A percentile compares a stretch with the other conserved stretches of the same genome.
These are phyloP conservation scores for Thripadectes ignobilis DNA, from an alignment of 2,797 vertebrate species.

Conservation along the genomic window DNA sequence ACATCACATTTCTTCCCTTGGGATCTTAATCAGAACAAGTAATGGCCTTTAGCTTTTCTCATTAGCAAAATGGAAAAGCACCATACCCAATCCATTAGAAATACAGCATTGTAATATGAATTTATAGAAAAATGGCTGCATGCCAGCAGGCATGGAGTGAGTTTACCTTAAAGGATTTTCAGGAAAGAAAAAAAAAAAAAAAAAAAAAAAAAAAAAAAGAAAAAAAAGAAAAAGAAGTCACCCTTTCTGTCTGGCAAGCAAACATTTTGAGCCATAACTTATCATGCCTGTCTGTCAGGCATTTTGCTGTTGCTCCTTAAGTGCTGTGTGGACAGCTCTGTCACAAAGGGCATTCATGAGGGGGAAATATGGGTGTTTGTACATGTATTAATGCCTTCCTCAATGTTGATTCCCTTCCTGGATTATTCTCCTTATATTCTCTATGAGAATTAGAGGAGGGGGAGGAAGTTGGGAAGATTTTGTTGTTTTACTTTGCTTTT, in stretches of 20 bases:
- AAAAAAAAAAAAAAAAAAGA: neutral
- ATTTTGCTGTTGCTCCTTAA: slow-evolving; percentile 45
- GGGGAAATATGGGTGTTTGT: slow-evolving; percentile 34
- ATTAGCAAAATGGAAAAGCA: slow-evolving; percentile 84
- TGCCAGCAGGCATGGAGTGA: slow-evolving; percentile 12
- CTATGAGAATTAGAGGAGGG: neutral
- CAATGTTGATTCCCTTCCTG: neutral
- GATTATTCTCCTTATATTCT: slow-evolving; percentile 14
- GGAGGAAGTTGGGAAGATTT: neutral
- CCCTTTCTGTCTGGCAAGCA: slow-evolving; percentile 23
- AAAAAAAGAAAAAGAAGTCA: neutral
- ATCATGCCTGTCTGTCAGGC: neutral
- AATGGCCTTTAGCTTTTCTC: slow-evolving; percentile 87
- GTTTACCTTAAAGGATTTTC: slow-evolving; percentile 64
- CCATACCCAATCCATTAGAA: slow-evolving; percentile 84
- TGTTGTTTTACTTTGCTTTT: neutral
- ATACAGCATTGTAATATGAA: slow-evolving; percentile 80
- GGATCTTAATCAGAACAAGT: slow-evolving; percentile 83
- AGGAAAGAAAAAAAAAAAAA: neutral
- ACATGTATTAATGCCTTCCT: slow-evolving; percentile 14
- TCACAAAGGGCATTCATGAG: slow-evolving; percentile 24
- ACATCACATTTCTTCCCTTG: slow-evolving; percentile 60
- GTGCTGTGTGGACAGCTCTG: slow-evolving; percentile 55
- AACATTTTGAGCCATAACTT: slow-evolving; percentile 42
- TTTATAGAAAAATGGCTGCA: slow-evolving; percentile 73